Evolutionary conservation across 2,888 invertebrate genomes (phyloP).

Genomic region (Clanis bilineata): DNA sequence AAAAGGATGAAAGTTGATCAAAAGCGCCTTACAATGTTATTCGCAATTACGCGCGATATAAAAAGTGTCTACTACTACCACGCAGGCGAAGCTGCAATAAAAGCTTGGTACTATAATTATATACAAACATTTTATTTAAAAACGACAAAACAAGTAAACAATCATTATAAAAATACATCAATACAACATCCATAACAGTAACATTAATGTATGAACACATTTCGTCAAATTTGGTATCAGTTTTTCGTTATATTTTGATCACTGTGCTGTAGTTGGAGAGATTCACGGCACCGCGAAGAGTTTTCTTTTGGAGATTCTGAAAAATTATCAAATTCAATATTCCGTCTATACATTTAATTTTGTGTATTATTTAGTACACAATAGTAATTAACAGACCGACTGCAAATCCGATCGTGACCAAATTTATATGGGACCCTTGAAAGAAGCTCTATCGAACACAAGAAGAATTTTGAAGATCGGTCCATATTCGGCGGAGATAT

Average conservation of each 20-base stretch:
- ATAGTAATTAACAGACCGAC: too few relatives aligned
- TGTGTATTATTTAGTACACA: too few relatives aligned
- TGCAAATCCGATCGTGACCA: too few relatives aligned
- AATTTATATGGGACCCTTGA: too few relatives aligned
- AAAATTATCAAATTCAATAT: conserved; percentile 49
- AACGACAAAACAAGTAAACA: conserved; percentile 29
- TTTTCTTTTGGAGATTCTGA: conserved; percentile 86
- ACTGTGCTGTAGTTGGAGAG: conserved; percentile 84
- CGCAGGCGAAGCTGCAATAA: not conserved
- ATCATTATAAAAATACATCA: conserved; percentile 15
- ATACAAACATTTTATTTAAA: conserved; percentile 12
- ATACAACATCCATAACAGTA: conserved; percentile 22
- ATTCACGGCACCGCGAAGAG: conserved; percentile 84
- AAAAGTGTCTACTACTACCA: not conserved
- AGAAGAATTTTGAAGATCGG: too few relatives aligned
- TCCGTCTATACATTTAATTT: too few relatives aligned
- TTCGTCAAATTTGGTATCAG: conserved; percentile 18
- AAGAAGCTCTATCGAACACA: too few relatives aligned
- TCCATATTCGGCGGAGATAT: too few relatives aligned
- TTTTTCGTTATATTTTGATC: conserved; percentile 71
- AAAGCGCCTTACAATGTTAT: too few relatives aligned
- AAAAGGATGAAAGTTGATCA: too few relatives aligned
- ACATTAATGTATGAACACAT: conserved; percentile 27
- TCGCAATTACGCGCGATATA: too few relatives aligned
- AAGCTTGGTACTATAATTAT: not conserved